Base-by-base conservation (phyloP, 1,140 invertebrate genomes). In the Charaxes varanes region DNA sequence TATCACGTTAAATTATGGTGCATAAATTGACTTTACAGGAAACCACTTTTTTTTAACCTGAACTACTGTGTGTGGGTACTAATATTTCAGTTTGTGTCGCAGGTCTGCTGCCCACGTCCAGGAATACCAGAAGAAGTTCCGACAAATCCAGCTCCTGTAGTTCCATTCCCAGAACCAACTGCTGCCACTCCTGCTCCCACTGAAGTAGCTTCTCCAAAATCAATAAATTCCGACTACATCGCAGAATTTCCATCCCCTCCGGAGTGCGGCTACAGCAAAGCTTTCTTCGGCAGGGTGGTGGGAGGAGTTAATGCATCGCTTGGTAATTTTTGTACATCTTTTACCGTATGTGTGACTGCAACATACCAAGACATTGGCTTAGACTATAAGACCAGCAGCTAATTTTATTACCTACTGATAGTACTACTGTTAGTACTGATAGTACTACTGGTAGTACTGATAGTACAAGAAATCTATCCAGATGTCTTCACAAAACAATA, bases 241-340 rank as follows among this genome's bases (percentile, higher is more conserved):
- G n/a, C 21, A 0, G 28, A 28, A 0, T 50, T 79, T 15, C 73
- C 64, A 0, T 61, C 61, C 4, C 67, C 78, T 0, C 74, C 78
- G 0, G 53, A 56, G 2, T 79, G 74, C 14, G 78, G 74, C 1
- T 7, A 59, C 24, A 69, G 63, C 32, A 71, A 62, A 23, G 74
- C 62, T 0, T 48, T 62, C 0, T 63, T 74, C 31, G 48, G 58
- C 11, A 58, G 64, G 13, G 66, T 78, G 0, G 73, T 82, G 1
- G 67, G 67, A 0, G 74, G 78, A 5, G 35, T 70, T 5, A 31
- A 64, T 16, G 78, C 78, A 40, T 66, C 65, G n/a, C 53, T 82
- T 22, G 74, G 78, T 82, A 49, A 62, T n/a, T n/a, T n/a, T n/a
- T n/a, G n/a, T n/a, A n/a, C n/a, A n/a, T n/a, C n/a, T n/a, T n/a